phyloP scores from a whole-genome alignment of 2,113 vertebrate genomes.

The Alligator mississippiensis region DNA sequence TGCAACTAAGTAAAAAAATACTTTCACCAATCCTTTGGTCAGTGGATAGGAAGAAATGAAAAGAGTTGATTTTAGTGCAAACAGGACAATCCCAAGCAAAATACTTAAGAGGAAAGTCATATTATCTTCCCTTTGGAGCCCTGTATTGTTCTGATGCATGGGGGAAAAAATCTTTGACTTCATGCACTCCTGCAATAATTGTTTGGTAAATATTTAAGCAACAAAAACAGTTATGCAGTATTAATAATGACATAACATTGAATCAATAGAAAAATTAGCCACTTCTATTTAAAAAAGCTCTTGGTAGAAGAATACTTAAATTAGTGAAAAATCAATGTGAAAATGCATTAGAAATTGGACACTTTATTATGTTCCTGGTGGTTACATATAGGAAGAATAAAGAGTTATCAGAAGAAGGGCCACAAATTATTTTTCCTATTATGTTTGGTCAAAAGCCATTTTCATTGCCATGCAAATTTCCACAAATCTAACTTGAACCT shows the following conservation, averaged over 20 bases:
- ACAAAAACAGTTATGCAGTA: conserved; percentile 26
- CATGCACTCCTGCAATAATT: background rate
- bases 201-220: conserved; percentile 13
- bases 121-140: background rate
- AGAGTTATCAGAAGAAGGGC: background rate
- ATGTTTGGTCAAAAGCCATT: background rate
- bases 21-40: background rate
- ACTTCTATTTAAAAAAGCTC: conserved; percentile 1
- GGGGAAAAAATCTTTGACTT: conserved; percentile 38
- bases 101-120: background rate
- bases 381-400: background rate
- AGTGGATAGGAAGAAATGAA: background rate
- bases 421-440: background rate
- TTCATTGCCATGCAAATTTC: background rate
- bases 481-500: background rate
- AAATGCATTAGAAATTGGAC: conserved; percentile 33
- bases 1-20: background rate
- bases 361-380: background rate
- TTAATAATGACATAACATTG: conserved; percentile 2
- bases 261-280: conserved; percentile 14
- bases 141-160: background rate
- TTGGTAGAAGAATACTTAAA: background rate
- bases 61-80: background rate
- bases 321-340: background rate
- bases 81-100: background rate